Evolutionary conservation across 1,140 invertebrate genomes (phyloP), one percentile per base, ranked within the genome.

Genomic region (Idris sp.): DNA sequence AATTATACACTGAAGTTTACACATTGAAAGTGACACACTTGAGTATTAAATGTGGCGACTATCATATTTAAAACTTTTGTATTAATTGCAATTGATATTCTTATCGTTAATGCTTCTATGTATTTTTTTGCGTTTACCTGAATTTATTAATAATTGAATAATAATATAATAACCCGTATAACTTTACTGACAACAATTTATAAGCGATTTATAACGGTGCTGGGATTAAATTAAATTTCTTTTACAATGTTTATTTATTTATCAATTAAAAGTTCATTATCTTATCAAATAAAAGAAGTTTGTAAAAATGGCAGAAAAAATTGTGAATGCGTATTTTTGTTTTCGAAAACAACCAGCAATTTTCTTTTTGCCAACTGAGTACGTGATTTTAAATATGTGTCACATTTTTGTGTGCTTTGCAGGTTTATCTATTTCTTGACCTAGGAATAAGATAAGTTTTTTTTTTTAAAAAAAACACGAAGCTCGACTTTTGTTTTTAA

Each of bases 41-140:
- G 16, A 38, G 4, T 18, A 5, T n/a, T 36, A 25, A 61, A 48
- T 22, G 22, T 40, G 33, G 15, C 10, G 38, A 30, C 7, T 36
- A 25, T 28, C 14, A 40, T 61, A 44, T 48, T 44, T n/a, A 48
- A 59, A 46, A 48, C 22, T 46, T 19, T 0, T 38, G 25, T 38
- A 46, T 48, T 48, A 59, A 38, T 31, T 58, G 19, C 30, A 48
- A 16, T 30, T 59, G 41, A 48, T 48, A 59, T 48, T 48, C 43
- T 30, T 38, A 44, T 48, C 41, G 18, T 18, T 25, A 44, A 16
- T 33, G 41, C 43, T 22, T 35, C 43, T 30, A 36, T 30, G 30
- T 61, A 30, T 48, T 40, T n/a, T 43, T 56, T 31, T 28, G 30
- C 31, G 48, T 46, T 26, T 3, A 40, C 31, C 40, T 30, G 10